phyloP scores from a whole-genome alignment of 1,140 invertebrate species.

The Berghia stephanieae region DNA sequence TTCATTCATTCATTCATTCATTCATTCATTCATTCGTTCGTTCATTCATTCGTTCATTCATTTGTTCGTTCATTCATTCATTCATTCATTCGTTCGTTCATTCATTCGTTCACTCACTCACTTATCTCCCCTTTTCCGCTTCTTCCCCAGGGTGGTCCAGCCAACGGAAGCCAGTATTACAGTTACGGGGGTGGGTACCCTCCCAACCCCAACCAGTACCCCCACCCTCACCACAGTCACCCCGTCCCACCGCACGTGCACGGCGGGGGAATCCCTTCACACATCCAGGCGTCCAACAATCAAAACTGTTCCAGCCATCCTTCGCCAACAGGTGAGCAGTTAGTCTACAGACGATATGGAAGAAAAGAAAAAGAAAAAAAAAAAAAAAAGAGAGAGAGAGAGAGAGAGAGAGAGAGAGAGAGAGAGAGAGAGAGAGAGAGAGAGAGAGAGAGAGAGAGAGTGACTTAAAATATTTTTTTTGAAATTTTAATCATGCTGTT shows the following conservation, averaged over 20 bases:
- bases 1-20: background rate
- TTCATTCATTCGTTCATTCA: background rate
- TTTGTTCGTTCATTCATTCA: background rate
- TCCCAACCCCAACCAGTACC: constrained; percentile 44
- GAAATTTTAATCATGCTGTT: too few species aligned
- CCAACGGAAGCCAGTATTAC: constrained; percentile 58
- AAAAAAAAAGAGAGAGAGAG: constrained; percentile 13
- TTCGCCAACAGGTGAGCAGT: background rate
- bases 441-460: constrained; percentile 13
- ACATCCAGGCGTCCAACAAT: constrained; percentile 43
- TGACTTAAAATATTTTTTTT: background rate
- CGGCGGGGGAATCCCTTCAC: constrained; percentile 50
- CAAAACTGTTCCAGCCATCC: constrained; percentile 56
- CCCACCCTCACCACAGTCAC: constrained; percentile 48
- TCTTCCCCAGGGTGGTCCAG: constrained; percentile 57
- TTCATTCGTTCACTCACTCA: background rate
- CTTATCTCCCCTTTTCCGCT: background rate
- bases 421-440: constrained; percentile 16
- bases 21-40: background rate
- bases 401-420: constrained; percentile 13
- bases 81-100: background rate
- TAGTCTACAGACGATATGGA: background rate
- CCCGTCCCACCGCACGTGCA: constrained; percentile 51
- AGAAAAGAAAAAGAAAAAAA: background rate
- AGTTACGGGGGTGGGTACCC: constrained; percentile 37